phyloP scores from a whole-genome alignment of 2,113 vertebrate species.

The Amia ocellicauda region DNA sequence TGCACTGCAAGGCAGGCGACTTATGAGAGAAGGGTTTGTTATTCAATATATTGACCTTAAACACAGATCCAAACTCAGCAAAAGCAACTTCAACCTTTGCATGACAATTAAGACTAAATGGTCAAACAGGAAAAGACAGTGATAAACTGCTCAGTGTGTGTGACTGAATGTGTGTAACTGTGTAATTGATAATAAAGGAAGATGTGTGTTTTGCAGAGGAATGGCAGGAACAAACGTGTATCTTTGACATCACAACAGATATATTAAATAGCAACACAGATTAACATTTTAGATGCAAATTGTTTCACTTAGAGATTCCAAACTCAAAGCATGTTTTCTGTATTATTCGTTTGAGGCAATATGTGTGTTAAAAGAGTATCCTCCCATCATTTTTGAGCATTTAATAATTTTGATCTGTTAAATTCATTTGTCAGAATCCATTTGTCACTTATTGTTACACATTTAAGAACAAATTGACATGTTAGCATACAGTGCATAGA shows the following conservation, averaged over 20 bases:
- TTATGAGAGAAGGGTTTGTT: no score
- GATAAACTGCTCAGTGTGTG: no score
- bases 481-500: slow-evolving; percentile 41
- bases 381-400: slow-evolving; percentile 24
- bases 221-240: not conserved
- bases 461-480: slow-evolving; percentile 48
- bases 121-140: no score
- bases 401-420: slow-evolving; percentile 49
- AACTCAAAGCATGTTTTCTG: not conserved
- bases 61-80: no score
- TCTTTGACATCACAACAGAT: not conserved
- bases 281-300: not conserved
- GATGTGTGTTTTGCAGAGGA: not conserved
- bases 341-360: slow-evolving; percentile 22
- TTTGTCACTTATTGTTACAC: slow-evolving; percentile 44
- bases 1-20: no score
- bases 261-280: not conserved
- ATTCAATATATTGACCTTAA: no score
- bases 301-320: not conserved
- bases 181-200: no score
- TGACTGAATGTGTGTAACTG: no score
- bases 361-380: slow-evolving; percentile 10
- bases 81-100: no score
- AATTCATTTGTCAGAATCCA: slow-evolving; percentile 49
- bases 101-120: no score